phyloP scores from a whole-genome alignment of 1,140 invertebrate genomes.

The Pseudomyrmex sp. region DNA sequence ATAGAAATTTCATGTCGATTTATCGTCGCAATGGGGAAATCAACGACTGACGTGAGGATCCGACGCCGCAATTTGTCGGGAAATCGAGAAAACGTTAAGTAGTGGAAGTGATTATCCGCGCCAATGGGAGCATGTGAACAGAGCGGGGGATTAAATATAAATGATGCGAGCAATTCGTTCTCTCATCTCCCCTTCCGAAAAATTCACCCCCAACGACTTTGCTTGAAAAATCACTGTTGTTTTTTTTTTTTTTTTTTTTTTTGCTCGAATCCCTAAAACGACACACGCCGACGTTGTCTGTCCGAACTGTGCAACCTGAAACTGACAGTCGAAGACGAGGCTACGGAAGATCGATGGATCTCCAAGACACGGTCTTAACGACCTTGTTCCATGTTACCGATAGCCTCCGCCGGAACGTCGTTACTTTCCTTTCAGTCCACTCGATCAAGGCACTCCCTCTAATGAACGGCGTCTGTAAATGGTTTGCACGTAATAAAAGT shows the following conservation, averaged over 20 bases:
- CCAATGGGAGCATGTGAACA: neutral
- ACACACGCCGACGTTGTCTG: constrained; percentile 30
- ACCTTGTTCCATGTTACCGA: constrained; percentile 58
- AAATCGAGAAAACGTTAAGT: constrained; percentile 8
- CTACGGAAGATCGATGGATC: constrained; percentile 54
- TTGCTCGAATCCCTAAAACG: constrained; percentile 15
- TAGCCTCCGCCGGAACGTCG: constrained; percentile 48
- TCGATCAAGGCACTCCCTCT: constrained; percentile 57
- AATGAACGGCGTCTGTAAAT: constrained; percentile 57
- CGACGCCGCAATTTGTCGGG: constrained; percentile 3
- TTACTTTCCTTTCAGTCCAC: constrained; percentile 61
- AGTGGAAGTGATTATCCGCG: neutral
- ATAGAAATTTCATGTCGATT: neutral
- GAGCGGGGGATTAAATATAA: neutral
- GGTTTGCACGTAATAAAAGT: constrained; percentile 59
- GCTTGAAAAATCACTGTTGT: constrained; percentile 21
- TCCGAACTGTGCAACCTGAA: constrained; percentile 49
- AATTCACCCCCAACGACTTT: neutral
- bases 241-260: no score
- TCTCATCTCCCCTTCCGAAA: neutral
- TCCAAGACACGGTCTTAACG: constrained; percentile 52
- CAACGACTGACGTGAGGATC: neutral
- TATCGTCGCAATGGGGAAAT: neutral
- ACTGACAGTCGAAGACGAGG: constrained; percentile 51
- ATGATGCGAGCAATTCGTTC: constrained; percentile 2